Evolutionary conservation across 2,797 vertebrate genomes (phyloP), one percentile per base, ranked within the genome.

Genomic region (Sebastes oblongus): DNA sequence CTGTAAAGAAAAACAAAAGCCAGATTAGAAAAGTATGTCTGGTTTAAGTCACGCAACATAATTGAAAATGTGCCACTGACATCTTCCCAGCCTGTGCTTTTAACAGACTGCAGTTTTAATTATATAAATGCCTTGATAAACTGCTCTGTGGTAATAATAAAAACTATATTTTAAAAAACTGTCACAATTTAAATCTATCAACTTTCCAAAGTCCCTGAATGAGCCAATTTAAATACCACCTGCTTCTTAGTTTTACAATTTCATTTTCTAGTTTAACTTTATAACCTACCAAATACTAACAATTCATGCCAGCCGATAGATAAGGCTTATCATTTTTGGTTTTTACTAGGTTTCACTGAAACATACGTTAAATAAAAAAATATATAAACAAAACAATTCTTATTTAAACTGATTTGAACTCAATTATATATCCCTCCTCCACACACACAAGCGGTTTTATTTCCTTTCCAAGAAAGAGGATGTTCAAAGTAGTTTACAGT

Each of bases 371-470:
- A 25, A 25, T 25, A 25, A 25, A 25, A 27, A 3, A 24, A 24
- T 11, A 11, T 34, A 25, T 13, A n/a, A 0, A 54, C 4, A 1
- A 24, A 11, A 13, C 2, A 24, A n/a, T n/a, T n/a, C 14, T 0
- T 12, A 13, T 13, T 39, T 2, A 39, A 11, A 20, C 14, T 16
- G 4, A 24, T 5, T 5, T 22, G 1, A 32, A 5, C 5, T 13
- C 6, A 3, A 32, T n/a, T 61, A n/a, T 32, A 32, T 20, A 3
- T 34, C 34, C 34, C 10, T 34, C 34, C 34, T 5, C 30, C 30
- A 2, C 54, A 55, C 24, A 58, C 0, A 56, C 12, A 39, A 39
- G 36, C 12, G 1, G 24, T 12, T 22, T 2, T 6, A 11, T 22
- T 55, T 55, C 22, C 22, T 55, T 10, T 16, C 1, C 13, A 4